phyloP scores from a whole-genome alignment of 2,797 vertebrate species.

The Myotis planiceps region DNA sequence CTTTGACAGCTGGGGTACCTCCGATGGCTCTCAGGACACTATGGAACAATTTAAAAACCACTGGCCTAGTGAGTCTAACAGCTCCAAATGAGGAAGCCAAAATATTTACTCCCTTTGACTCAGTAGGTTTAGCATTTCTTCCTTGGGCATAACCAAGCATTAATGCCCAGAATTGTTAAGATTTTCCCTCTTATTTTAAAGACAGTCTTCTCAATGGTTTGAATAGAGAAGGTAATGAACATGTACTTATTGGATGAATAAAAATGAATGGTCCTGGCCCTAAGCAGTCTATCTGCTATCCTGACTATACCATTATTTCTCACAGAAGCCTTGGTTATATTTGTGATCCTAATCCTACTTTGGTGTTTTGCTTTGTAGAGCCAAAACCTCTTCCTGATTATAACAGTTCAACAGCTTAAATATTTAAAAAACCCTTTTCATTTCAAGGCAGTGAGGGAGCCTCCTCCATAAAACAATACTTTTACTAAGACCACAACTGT shows the following conservation, averaged over 20 bases:
- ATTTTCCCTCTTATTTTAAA: constrained; percentile 4
- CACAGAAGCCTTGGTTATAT: not conserved
- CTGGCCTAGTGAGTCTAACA: not conserved
- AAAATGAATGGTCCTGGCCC: constrained; percentile 12
- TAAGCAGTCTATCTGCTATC: not conserved
- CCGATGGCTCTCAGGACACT: not conserved
- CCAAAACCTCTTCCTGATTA: not conserved
- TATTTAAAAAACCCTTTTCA: not conserved
- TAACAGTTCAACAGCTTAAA: constrained; percentile 12
- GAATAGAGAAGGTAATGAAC: constrained; percentile 8
- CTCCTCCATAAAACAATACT: constrained; percentile 36
- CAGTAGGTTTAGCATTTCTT: not conserved
- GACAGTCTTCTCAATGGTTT: constrained; percentile 1
- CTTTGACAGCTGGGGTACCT: not conserved
- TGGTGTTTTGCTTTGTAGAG: constrained; percentile 1
- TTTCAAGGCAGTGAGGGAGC: not conserved
- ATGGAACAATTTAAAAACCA: not conserved
- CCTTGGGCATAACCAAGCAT: not conserved
- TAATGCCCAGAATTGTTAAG: not conserved
- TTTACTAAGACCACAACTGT: not conserved
- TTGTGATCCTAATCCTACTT: constrained; percentile 17
- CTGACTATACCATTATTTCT: not conserved
- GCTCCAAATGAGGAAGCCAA: not conserved
- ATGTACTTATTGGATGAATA: not conserved
- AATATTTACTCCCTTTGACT: not conserved